Percentiles rank a stretch among this genome's conserved stretches.
Conservation (phyloP, 2,888 invertebrate genomes). For the Mesoligia furuncula region DNA sequence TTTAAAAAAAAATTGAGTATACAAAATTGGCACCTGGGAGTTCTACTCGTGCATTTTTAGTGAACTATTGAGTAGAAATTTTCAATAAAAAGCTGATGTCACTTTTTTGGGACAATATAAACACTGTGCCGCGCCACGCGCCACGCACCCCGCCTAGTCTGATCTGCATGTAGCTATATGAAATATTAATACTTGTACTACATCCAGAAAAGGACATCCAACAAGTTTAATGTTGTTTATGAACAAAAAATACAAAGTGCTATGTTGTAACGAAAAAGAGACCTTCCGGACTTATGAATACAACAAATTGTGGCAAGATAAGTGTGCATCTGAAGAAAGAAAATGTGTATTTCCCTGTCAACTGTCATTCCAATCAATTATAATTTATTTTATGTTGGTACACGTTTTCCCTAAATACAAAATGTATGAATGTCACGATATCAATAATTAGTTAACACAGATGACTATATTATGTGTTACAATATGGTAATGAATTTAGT, state of each 20-base stretch:
- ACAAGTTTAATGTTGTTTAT: neutral
- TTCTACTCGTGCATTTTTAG: too few species aligned
- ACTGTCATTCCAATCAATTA: neutral
- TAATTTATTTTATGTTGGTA: neutral
- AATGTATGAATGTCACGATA: neutral
- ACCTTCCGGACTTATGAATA: neutral
- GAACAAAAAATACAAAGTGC: neutral
- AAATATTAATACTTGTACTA: neutral
- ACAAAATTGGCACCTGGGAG: too few species aligned
- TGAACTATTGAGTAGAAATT: too few species aligned
- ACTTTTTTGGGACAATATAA: too few species aligned
- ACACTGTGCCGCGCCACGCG: too few species aligned
- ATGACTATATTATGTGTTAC: neutral
- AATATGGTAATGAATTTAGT: slow-evolving; percentile 15
- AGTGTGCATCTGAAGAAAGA: neutral
- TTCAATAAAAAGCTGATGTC: too few species aligned
- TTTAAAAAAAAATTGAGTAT: too few species aligned
- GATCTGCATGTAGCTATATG: neutral
- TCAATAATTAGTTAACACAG: neutral
- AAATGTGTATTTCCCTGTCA: neutral
- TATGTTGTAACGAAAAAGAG: neutral
- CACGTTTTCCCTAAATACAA: neutral
- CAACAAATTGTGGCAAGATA: neutral
- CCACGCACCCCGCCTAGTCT: neutral
- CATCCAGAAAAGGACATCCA: neutral